phyloP scores from a whole-genome alignment of 2,888 invertebrate genomes.

The Physocephala rufipes region DNA sequence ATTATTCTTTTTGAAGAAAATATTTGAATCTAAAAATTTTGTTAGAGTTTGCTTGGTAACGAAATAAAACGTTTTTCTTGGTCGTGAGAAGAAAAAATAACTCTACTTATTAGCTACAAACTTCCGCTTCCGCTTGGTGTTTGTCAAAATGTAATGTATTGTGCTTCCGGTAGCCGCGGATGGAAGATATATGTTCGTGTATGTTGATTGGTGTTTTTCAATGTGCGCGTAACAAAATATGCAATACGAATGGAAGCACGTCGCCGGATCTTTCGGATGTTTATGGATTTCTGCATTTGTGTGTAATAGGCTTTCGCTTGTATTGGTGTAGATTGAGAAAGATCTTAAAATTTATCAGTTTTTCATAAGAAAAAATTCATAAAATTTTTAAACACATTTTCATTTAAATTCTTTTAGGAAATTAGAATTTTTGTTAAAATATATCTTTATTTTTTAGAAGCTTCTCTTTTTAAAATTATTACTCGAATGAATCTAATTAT shows the following conservation, averaged over 20 bases:
- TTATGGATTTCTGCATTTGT: too few relatives aligned
- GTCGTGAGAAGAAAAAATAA: background rate
- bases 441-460: too few relatives aligned
- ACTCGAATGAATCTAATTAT: too few relatives aligned
- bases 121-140: slow-evolving; percentile 45
- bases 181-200: slow-evolving; percentile 9
- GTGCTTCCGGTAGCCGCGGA: slow-evolving; percentile 16
- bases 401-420: too few relatives aligned
- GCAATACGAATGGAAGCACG: slow-evolving; percentile 7
- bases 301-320: background rate
- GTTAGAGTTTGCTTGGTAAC: background rate
- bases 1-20: background rate
- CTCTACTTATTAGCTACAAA: slow-evolving; percentile 41
- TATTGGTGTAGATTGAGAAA: background rate
- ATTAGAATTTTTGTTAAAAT: too few relatives aligned
- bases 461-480: too few relatives aligned
- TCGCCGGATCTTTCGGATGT: slow-evolving; percentile 1
- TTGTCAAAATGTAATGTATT: slow-evolving; percentile 8
- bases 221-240: background rate
- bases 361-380: background rate
- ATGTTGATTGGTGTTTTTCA: background rate
- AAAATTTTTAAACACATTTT: too few relatives aligned
- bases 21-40: too few relatives aligned
- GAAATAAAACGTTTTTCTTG: background rate
- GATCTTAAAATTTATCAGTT: background rate